A percentile compares a stretch with the other conserved stretches of the same genome.
These are phyloP conservation scores for Narcine bancroftii DNA, from an alignment of 2,113 vertebrate genomes.

Conservation along the genomic window DNA sequence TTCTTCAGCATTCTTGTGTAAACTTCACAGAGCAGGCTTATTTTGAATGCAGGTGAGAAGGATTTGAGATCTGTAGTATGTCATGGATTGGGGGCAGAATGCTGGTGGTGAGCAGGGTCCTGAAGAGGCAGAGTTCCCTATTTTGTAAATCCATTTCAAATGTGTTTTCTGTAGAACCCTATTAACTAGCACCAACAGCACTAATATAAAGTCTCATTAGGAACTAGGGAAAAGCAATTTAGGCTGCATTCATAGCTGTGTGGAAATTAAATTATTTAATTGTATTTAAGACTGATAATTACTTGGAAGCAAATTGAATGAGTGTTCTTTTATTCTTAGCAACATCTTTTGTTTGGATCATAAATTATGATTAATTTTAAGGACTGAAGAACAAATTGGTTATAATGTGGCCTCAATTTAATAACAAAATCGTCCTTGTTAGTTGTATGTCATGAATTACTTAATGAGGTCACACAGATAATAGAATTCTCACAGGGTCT, in stretches of 20 bases:
- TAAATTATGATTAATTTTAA: constrained; percentile 7
- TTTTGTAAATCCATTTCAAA: neutral
- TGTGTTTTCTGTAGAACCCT: neutral
- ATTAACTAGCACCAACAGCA: neutral
- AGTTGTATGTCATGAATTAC: constrained; percentile 25
- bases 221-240: neutral
- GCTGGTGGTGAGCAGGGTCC: too few relatives aligned
- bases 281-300: constrained; percentile 14
- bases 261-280: neutral
- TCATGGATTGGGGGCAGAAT: neutral
- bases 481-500: constrained; percentile 12
- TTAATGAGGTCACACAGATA: constrained; percentile 20
- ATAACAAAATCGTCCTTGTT: constrained; percentile 31
- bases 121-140: neutral
- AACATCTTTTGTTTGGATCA: neutral
- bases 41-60: too few relatives aligned
- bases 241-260: neutral
- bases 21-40: too few relatives aligned
- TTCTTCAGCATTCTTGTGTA: too few relatives aligned
- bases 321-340: neutral
- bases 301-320: neutral
- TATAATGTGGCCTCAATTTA: constrained; percentile 25
- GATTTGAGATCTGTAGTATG: neutral
- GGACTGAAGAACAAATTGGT: constrained; percentile 28
- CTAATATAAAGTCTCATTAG: neutral